phyloP scores from a whole-genome alignment of 2,888 invertebrate species.

The Harpalus rufipes region DNA sequence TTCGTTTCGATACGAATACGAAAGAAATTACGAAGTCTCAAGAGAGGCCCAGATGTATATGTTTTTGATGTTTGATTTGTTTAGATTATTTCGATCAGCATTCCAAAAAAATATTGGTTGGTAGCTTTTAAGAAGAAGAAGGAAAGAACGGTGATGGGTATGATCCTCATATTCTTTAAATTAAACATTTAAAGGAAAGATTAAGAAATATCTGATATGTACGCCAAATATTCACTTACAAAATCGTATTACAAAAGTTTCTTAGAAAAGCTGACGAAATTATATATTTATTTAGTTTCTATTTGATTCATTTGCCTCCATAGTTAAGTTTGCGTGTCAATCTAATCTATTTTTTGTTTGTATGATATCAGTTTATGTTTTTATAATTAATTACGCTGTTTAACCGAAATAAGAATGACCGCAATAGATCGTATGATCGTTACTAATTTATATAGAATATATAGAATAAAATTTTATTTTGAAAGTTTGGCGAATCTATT shows the following conservation, averaged over 20 bases:
- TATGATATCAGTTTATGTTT: conserved; percentile 27
- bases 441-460: too few relatives aligned
- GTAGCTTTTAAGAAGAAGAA: neutral
- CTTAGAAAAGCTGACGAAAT: conserved; percentile 14
- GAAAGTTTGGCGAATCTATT: too few relatives aligned
- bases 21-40: too few relatives aligned
- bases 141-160: too few relatives aligned
- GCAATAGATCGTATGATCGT: neutral
- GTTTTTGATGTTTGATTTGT: too few relatives aligned
- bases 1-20: too few relatives aligned
- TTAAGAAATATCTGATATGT: neutral
- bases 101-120: neutral
- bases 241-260: conserved; percentile 20
- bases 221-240: neutral
- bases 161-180: too few relatives aligned
- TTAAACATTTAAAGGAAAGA: neutral
- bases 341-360: neutral
- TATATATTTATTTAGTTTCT: neutral
- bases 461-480: too few relatives aligned
- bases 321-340: conserved; percentile 7
- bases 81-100: too few relatives aligned
- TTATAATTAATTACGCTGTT: conserved; percentile 19
- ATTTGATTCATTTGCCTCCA: neutral
- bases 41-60: too few relatives aligned
- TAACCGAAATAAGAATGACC: conserved; percentile 1